Base-by-base conservation (phyloP, 2,797 vertebrate species). In the Choloepus didactylus region DNA sequence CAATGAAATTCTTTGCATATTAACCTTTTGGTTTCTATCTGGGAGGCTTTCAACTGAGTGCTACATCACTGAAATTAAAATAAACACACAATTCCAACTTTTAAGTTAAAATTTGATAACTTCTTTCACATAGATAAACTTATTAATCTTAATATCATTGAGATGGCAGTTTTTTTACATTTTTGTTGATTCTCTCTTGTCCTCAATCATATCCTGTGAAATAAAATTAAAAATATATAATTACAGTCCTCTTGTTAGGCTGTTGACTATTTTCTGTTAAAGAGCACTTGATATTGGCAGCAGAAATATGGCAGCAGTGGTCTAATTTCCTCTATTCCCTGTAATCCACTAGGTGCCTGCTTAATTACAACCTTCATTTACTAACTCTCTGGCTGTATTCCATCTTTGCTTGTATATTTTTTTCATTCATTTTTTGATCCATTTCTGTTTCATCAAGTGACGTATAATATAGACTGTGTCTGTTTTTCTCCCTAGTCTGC, bases 171-270 rank as follows among this genome's bases (percentile, higher is more conserved):
- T 95, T 97, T 93, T 81, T 59, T 95, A 51, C 38, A 69, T 93
- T 94, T 96, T 92, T 94, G 80, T 96, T 91, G 86, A 89, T 88
- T 97, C 84, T 95, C 76, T 95, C 79, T 95, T 89, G 69, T 94
- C 87, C 56, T 49, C 93, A 96, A 93, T 95, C 87, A 75, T 92
- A 76, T 51, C 6, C 14, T 83, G 49, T 88, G 81, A 95, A 95
- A 96, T 96, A 95, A 98, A 97, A 97, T 97, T 95, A 96, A 97
- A 95, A 95, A 95, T 94, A 95, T 93, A 92, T 96, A 97, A 97
- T 97, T 97, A 94, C 69, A 94, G 92, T 88, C 77, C 51, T 93
- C 46, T 94, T 84, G 81, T 87, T 96, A 87, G 73, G 29, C 95
- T 97, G 93, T 95, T 97, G 95, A 95, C 93, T 97, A 93, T 96